Conservation (phyloP, 2,888 invertebrate genomes). For the Diarsia brunnea region DNA sequence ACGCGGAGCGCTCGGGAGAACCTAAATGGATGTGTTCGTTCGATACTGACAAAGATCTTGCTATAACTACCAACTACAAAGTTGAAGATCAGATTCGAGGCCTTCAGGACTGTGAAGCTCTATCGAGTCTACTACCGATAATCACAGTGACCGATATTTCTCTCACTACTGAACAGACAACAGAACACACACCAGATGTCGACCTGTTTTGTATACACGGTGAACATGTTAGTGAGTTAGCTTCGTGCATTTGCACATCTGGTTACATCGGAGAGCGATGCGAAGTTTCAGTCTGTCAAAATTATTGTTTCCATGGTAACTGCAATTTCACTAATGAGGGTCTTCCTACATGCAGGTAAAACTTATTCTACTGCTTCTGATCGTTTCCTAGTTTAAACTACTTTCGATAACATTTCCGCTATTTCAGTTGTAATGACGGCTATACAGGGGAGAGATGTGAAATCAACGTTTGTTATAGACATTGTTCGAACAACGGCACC, state of each 20-base stretch:
- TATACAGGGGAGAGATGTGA: not conserved
- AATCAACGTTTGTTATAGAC: not conserved
- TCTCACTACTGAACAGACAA: not conserved
- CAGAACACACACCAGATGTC: slow-evolving; percentile 10
- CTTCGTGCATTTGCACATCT: not conserved
- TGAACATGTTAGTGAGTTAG: not conserved
- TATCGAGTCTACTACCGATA: not conserved
- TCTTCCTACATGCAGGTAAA: slow-evolving; percentile 7
- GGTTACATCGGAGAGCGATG: not conserved
- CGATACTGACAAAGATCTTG: not conserved
- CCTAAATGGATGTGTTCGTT: not conserved
- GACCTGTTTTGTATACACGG: not conserved
- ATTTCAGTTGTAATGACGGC: not conserved
- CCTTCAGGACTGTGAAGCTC: not conserved
- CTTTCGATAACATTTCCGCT: not conserved
- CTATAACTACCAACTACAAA: not conserved
- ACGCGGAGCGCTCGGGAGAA: not conserved
- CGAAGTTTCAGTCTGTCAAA: not conserved
- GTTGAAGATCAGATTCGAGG: not conserved
- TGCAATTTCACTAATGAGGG: not conserved
- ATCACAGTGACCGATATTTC: not conserved
- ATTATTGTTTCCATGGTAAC: not conserved
- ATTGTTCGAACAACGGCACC: not conserved
- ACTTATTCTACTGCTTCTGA: not conserved
- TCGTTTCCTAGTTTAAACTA: not conserved